Base-by-base conservation (phyloP, 92 coral and sea anemone genomes). In the Epizoanthus ramosus region DNA sequence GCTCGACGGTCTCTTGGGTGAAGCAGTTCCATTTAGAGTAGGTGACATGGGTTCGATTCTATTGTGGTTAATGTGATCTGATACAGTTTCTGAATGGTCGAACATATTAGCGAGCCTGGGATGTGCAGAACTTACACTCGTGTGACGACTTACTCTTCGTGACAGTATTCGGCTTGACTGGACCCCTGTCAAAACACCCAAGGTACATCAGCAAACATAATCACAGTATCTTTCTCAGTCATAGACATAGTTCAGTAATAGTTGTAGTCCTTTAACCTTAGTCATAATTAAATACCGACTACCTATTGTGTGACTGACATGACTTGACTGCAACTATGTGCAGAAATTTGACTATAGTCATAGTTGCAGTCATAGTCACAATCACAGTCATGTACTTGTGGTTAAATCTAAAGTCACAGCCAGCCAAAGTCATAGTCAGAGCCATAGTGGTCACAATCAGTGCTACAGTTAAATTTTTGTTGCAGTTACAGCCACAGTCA, bases 51-150 rank as follows among this genome's bases (percentile, higher is more conserved):
- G 87, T 6, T 93, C 92, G 9, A 88, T 24, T 71, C 87, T 84
- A 73, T 80, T 76, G 7, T 88, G 88, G 64, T 73, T 83, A 33
- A 91, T 53, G 41, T 81, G 89, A 31, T 85, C 83, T 43, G 92
- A 89, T 33, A 85, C 79, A 21, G 80, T 66, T 24, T 74, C 67
- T 57, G 87, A 84, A 19, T 86, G 87, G 77, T 84, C 90, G 45
- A 87, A 90, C 18, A 90, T 59, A 61, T 91, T 87, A 17, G 85
- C 85, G 15, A 91, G 80, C 64, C 94, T 85, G 21, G 98, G 92
- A 75, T 92, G 92, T 17, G 87, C 91, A 33, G 91, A 64, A 9
- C 95, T 87, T 15, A 92, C 98, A 64, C 98, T 93, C 28, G 90
- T 83, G 18, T 92, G 91, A 15, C 97, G 86, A 57, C 89, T 87